Percentiles rank a stretch among this genome's conserved stretches.
Conservation (phyloP, 2,113 vertebrate genomes). For the Ophthalmolycus amberensis region DNA sequence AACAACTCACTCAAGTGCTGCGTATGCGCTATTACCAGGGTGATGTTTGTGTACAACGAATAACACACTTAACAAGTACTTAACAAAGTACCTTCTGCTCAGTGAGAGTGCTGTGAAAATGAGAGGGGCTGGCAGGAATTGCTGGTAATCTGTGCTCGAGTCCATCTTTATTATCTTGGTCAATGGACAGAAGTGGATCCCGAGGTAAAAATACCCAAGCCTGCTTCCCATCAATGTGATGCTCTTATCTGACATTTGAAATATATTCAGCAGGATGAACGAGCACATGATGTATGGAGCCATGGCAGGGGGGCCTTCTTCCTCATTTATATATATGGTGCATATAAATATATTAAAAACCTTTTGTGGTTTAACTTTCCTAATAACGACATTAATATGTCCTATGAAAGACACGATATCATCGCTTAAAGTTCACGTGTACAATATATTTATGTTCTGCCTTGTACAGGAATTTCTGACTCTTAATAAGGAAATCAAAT, state of each 20-base stretch:
- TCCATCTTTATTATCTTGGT: constrained; percentile 83
- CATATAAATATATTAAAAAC: too few relatives aligned
- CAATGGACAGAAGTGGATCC: constrained; percentile 83
- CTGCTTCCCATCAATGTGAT: constrained; percentile 82
- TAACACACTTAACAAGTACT: constrained; percentile 82
- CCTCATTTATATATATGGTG: constrained; percentile 19
- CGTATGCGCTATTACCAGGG: constrained; percentile 62
- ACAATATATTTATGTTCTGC: too few relatives aligned
- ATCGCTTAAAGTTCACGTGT: neutral
- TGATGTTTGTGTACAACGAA: constrained; percentile 73
- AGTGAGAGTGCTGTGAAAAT: constrained; percentile 63
- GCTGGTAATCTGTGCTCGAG: constrained; percentile 72
- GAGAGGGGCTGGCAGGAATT: constrained; percentile 49
- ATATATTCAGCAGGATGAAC: constrained; percentile 67
- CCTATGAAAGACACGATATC: neutral
- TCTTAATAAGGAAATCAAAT: too few relatives aligned
- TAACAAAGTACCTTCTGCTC: constrained; percentile 78
- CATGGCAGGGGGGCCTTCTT: neutral
- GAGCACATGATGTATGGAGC: constrained; percentile 27
- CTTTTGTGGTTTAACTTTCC: neutral
- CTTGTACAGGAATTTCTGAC: too few relatives aligned
- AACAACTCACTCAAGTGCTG: constrained; percentile 10
- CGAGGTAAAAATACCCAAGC: constrained; percentile 82
- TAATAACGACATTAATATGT: neutral
- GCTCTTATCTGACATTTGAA: constrained; percentile 81